Evolutionary conservation across 2,888 invertebrate genomes (phyloP).

Genomic region (Didymodactylos carnosus): DNA sequence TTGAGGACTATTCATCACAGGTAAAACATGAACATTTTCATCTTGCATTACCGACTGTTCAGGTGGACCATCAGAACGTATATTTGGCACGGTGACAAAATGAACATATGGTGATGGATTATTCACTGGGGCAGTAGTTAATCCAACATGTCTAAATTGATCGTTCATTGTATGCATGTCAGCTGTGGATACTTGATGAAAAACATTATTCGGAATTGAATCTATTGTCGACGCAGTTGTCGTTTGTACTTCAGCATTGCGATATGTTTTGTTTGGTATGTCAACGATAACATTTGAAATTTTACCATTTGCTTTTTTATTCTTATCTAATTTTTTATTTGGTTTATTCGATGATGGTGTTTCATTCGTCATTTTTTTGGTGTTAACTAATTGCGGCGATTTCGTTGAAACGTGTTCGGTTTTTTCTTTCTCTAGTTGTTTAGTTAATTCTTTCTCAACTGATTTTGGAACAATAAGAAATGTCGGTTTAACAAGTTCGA

Average conservation of each 20-base stretch:
- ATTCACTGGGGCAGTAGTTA: neutral
- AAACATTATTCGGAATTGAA: too few relatives aligned
- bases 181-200: neutral
- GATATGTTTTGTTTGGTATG: neutral
- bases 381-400: neutral
- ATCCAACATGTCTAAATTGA: neutral
- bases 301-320: neutral
- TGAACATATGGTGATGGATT: neutral
- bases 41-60: neutral
- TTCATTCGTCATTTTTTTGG: neutral
- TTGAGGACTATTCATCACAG: too few relatives aligned
- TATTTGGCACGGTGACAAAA: neutral
- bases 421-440: neutral
- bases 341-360: neutral
- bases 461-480: neutral
- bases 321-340: neutral
- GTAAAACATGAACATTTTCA: neutral
- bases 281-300: neutral
- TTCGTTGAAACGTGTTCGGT: too few relatives aligned
- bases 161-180: neutral
- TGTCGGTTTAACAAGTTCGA: neutral
- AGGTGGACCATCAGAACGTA: neutral
- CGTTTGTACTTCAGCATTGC: neutral
- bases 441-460: neutral
- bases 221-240: neutral